Percentiles rank a stretch among this genome's conserved stretches.
Conservation (phyloP, 2,113 vertebrate species). For the Dipodomys ordii region DNA sequence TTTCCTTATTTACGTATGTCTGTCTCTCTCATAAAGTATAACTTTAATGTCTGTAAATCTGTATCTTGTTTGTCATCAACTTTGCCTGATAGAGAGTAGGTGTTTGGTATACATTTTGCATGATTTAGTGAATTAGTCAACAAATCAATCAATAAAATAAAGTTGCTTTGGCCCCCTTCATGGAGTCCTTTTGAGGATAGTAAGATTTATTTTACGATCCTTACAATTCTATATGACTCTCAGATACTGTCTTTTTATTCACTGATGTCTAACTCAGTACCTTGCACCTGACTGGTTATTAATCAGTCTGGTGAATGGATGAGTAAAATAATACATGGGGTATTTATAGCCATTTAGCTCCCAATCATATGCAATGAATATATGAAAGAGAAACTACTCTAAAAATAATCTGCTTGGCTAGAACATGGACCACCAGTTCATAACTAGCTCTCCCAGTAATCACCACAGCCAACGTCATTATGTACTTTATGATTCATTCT, state of each 20-base stretch:
- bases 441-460: not conserved
- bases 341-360: not conserved
- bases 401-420: constrained; percentile 6
- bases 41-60: not conserved
- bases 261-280: not conserved
- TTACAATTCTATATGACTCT: constrained; percentile 17
- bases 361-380: constrained; percentile 7
- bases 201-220: not conserved
- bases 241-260: not conserved
- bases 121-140: not conserved
- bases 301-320: not conserved
- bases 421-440: not conserved
- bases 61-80: not conserved
- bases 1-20: not conserved
- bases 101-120: not conserved
- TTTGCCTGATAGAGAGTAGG: not conserved
- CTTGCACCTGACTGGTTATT: not conserved
- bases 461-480: not conserved
- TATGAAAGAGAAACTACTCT: constrained; percentile 63
- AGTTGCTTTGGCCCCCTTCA: not conserved
- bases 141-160: constrained; percentile 13
- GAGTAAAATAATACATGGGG: not conserved
- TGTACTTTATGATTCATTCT: constrained; percentile 53
- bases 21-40: not conserved
- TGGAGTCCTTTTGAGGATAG: not conserved